phyloP scores from a whole-genome alignment of 2,797 vertebrate genomes.

The Harpagifer antarcticus region DNA sequence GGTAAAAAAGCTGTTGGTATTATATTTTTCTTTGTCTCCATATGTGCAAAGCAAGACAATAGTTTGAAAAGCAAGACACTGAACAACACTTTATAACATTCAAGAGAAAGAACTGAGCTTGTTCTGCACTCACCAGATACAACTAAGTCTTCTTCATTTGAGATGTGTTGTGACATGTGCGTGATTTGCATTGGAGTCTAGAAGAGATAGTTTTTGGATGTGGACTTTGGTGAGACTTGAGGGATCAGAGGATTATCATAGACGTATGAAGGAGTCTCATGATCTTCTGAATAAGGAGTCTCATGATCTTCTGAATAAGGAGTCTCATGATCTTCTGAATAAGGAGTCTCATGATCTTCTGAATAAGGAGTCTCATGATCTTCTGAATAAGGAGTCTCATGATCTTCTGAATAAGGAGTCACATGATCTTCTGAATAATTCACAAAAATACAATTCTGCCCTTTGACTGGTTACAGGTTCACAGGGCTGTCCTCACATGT shows the following conservation, averaged over 20 bases:
- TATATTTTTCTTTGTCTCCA: conserved; percentile 41
- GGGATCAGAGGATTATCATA: conserved; percentile 35
- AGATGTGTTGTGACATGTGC: conserved; percentile 76
- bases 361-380: conserved; percentile 52
- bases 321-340: conserved; percentile 57
- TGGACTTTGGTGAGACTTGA: conserved; percentile 57
- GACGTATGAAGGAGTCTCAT: conserved; percentile 56
- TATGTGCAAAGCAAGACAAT: conserved; percentile 46
- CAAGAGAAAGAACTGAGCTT: conserved; percentile 40
- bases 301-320: conserved; percentile 55
- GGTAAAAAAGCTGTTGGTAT: background rate
- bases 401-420: conserved; percentile 50
- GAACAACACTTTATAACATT: conserved; percentile 39
- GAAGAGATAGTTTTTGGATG: conserved; percentile 48
- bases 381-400: conserved; percentile 52
- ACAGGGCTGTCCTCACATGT: conserved; percentile 55
- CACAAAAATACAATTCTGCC: conserved; percentile 36
- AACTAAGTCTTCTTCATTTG: conserved; percentile 55
- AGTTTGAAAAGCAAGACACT: conserved; percentile 6
- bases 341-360: conserved; percentile 53
- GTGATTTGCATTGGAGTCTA: conserved; percentile 63
- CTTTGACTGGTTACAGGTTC: conserved; percentile 61
- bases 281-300: conserved; percentile 53
- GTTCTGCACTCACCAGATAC: conserved; percentile 57
- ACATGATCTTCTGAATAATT: conserved; percentile 58